phyloP scores from a whole-genome alignment of 37 sponge, comb jelly and placozoan genomes.

The Theonella swinhoei region DNA sequence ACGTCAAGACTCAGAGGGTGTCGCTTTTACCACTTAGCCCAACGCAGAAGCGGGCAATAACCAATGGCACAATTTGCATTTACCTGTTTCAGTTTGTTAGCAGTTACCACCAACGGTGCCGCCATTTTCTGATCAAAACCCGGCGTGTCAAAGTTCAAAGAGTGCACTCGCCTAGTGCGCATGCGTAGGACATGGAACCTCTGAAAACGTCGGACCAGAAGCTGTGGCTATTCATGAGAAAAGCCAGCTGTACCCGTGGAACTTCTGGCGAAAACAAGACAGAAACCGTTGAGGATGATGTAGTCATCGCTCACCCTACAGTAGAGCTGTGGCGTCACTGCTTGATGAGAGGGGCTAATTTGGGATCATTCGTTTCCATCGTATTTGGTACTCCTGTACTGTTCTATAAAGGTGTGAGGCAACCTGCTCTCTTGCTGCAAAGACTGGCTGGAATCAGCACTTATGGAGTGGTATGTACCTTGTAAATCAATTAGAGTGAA shows the following conservation, averaged over 20 bases:
- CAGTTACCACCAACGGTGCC: too few relatives aligned
- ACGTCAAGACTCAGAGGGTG: too few relatives aligned
- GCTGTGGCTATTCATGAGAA: background rate
- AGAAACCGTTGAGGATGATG: conserved; percentile 15
- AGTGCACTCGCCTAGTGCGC: too few relatives aligned
- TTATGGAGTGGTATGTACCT: conserved; percentile 43
- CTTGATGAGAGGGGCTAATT: conserved; percentile 54
- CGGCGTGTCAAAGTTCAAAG: too few relatives aligned
- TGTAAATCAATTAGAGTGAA: too few relatives aligned
- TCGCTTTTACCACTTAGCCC: too few relatives aligned
- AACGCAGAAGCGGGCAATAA: too few relatives aligned
- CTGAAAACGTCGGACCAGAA: background rate
- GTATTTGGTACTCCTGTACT: conserved; percentile 57
- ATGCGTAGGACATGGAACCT: too few relatives aligned
- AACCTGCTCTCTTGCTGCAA: conserved; percentile 24
- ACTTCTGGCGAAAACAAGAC: background rate
- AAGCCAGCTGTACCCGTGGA: background rate
- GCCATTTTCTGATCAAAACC: too few relatives aligned
- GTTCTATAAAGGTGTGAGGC: conserved; percentile 23
- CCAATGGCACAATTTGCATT: too few relatives aligned
- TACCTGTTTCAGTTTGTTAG: too few relatives aligned
- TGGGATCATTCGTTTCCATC: conserved; percentile 48
- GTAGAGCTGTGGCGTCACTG: conserved; percentile 66
- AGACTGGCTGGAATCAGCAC: conserved; percentile 18
- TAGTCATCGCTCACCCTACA: conserved; percentile 48